Evolutionary conservation across 1,140 invertebrate genomes (phyloP).

Genomic region (Trichonephila inaurata): DNA sequence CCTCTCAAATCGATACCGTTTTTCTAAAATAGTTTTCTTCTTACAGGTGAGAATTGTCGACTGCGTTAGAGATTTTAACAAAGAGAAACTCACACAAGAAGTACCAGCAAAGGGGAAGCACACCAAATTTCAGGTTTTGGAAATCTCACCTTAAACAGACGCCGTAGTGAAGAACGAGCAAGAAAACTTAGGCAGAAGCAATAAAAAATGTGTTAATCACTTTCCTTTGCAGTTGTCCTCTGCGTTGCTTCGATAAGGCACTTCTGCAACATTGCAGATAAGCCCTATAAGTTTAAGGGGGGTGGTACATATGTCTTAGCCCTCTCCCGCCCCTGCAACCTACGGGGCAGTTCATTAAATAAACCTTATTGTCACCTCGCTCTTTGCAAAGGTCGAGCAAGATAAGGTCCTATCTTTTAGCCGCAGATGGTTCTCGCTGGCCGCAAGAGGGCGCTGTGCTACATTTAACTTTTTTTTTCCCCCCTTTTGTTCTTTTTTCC

Average conservation of each 20-base stretch:
- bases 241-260: constrained; percentile 45
- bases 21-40: not conserved
- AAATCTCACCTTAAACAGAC: constrained; percentile 48
- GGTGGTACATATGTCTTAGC: constrained; percentile 69
- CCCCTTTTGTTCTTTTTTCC: not conserved
- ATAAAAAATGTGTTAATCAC: constrained; percentile 73
- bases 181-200: constrained; percentile 61
- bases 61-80: not conserved
- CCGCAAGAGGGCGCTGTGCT: constrained; percentile 70
- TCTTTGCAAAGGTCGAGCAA: constrained; percentile 64
- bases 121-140: constrained; percentile 7
- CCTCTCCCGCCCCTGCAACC: constrained; percentile 11
- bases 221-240: constrained; percentile 62
- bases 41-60: not conserved
- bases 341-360: constrained; percentile 72
- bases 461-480: constrained; percentile 60
- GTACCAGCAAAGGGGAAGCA: not conserved
- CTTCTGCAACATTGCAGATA: constrained; percentile 73
- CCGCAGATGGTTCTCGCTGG: constrained; percentile 62
- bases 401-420: constrained; percentile 73
- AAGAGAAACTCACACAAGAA: not conserved
- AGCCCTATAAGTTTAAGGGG: constrained; percentile 73
- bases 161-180: not conserved
- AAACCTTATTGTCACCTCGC: constrained; percentile 73
- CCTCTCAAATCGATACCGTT: too few relatives aligned